These are phyloP conservation scores for Drosophila lacertosa DNA, from an alignment of 1,140 invertebrate species.

Conservation along the genomic window DNA sequence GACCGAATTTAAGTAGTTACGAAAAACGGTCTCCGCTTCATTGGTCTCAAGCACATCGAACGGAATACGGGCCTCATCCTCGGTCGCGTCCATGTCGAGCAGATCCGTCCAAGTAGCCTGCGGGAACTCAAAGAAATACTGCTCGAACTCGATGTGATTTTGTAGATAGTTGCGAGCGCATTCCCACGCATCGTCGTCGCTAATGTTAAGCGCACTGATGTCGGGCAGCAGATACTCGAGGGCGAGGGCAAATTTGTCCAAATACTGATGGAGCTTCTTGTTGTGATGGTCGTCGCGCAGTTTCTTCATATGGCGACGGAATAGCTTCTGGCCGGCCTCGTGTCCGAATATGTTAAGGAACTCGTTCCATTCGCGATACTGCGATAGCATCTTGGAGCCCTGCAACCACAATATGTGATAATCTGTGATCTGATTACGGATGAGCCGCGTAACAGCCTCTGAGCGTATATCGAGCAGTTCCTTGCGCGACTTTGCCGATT, in stretches of 20 bases:
- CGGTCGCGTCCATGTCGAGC: constrained; percentile 86
- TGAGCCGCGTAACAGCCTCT: constrained; percentile 93
- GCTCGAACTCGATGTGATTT: constrained; percentile 94
- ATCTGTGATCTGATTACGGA: constrained; percentile 91
- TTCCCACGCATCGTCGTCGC: constrained; percentile 91
- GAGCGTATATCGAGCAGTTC: constrained; percentile 95
- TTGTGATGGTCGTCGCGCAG: constrained; percentile 94
- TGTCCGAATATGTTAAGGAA: constrained; percentile 95
- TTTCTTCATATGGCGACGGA: constrained; percentile 92
- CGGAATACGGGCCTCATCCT: constrained; percentile 91
- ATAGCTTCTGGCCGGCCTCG: constrained; percentile 92
- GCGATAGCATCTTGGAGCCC: constrained; percentile 93
- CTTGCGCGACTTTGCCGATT: constrained; percentile 93
- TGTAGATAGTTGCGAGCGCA: constrained; percentile 92
- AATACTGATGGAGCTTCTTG: constrained; percentile 91
- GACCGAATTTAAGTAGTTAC: constrained; percentile 94
- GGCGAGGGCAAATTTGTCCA: constrained; percentile 92
- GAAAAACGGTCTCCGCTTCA: constrained; percentile 96
- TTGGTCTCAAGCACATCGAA: constrained; percentile 95
- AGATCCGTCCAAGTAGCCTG: constrained; percentile 92
- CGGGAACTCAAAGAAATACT: constrained; percentile 94
- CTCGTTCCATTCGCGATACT: constrained; percentile 94
- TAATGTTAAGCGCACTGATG: constrained; percentile 87
- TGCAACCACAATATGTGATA: constrained; percentile 94
- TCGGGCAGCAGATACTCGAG: constrained; percentile 93